These are phyloP conservation scores for Nephotettix cincticeps DNA, from an alignment of 1,140 invertebrate genomes.

Conservation along the genomic window DNA sequence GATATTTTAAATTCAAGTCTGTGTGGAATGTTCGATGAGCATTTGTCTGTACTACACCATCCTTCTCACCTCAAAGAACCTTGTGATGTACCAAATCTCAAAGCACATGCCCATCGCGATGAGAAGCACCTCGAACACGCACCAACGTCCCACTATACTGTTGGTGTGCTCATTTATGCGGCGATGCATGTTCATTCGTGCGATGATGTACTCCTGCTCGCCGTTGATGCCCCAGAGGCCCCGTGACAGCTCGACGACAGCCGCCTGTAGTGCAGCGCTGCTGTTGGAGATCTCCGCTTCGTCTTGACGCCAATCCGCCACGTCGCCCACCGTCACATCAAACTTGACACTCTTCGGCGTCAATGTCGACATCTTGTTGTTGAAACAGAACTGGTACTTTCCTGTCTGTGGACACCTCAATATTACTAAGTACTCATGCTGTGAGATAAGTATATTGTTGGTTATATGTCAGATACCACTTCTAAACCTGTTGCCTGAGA, in stretches of 20 bases:
- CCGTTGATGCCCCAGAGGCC: conserved; percentile 91
- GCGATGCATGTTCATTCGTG: conserved; percentile 93
- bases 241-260: conserved; percentile 46
- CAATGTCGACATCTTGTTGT: conserved; percentile 99
- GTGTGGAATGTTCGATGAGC: too few species aligned
- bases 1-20: too few species aligned
- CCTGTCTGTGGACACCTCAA: too few species aligned
- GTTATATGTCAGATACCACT: too few species aligned
- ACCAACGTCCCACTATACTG: conserved; percentile 96
- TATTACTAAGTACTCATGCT: too few species aligned
- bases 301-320: conserved; percentile 65
- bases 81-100: conserved; percentile 96
- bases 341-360: conserved; percentile 99
- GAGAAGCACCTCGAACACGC: conserved; percentile 95
- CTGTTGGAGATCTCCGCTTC: conserved; percentile 46
- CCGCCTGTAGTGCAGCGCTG: background rate
- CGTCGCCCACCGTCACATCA: conserved; percentile 89
- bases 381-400: conserved; percentile 96
- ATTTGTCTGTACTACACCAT: conserved; percentile 80
- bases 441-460: too few species aligned
- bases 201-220: conserved; percentile 99
- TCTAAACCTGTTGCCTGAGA: too few species aligned
- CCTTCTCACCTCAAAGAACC: conserved; percentile 98
- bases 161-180: conserved; percentile 99
- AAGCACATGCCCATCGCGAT: conserved; percentile 93